These are phyloP conservation scores for Lycodopsis pacificus DNA, from an alignment of 2,797 vertebrate genomes.

Conservation along the genomic window DNA sequence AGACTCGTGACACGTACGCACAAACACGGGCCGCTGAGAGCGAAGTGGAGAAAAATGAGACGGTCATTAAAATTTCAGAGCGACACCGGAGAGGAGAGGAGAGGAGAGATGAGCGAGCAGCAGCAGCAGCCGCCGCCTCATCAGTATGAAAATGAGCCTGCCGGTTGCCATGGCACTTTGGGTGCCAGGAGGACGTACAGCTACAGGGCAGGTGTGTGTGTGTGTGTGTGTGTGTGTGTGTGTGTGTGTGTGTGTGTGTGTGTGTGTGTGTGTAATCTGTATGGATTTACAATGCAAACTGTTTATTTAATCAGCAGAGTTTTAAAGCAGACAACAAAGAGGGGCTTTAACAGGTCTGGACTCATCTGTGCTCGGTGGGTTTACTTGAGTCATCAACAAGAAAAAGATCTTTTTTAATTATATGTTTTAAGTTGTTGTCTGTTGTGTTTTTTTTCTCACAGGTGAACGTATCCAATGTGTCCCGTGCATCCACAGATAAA, in stretches of 20 bases:
- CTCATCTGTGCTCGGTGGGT: neutral
- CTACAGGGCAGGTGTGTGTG: slow-evolving; percentile 26
- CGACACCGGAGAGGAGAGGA: slow-evolving; percentile 74
- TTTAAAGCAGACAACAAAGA: neutral
- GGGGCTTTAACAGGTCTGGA: neutral
- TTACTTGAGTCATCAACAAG: too few relatives aligned
- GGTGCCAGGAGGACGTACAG: slow-evolving; percentile 57
- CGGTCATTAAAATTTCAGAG: slow-evolving; percentile 79
- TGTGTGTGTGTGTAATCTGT: neutral
- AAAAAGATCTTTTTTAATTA: neutral
- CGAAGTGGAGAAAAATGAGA: slow-evolving; percentile 57
- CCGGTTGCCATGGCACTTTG: slow-evolving; percentile 77
- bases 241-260: neutral
- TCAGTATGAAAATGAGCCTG: slow-evolving; percentile 79
- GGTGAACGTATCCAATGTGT: neutral
- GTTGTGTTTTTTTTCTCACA: too few relatives aligned
- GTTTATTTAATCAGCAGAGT: neutral
- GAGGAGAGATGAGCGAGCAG: slow-evolving; percentile 38
- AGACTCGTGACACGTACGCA: slow-evolving; percentile 18
- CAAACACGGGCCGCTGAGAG: neutral
- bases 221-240: neutral
- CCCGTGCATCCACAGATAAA: neutral
- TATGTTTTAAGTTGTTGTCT: neutral
- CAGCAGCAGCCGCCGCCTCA: slow-evolving; percentile 61
- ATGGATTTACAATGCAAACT: neutral